Evolutionary conservation across 2,113 vertebrate genomes (phyloP), one percentile per base, ranked within the genome.

Genomic region (Scomber japonicus): DNA sequence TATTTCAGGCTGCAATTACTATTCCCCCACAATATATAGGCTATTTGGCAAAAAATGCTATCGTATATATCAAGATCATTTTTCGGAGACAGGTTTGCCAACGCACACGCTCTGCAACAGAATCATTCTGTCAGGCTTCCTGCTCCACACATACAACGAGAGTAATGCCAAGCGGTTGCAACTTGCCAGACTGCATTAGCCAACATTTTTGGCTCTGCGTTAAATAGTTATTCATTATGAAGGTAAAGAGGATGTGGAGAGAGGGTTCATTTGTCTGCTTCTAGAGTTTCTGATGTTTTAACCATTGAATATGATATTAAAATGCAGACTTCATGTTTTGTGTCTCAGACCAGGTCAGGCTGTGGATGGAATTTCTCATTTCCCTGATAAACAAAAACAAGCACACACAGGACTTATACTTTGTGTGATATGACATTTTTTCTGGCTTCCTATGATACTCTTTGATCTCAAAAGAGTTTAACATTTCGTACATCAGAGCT

Each of bases 401-500:
- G 30, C 11, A 64, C 57, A 67, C 46, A 31, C 24, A 74, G 56
- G 48, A 35, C 16, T 48, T 11, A 51, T 45, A 31, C n/a, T 70
- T 71, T 61, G 17, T 59, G 45, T 27, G 51, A 15, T 21, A 59
- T 48, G 53, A 66, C 60, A 59, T 65, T 82, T 71, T 56, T 77
- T 46, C 48, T 51, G 49, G 16, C 60, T 73, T 69, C 50, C 67
- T 48, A 3, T 10, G 8, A 64, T 77, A 71, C 17, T 30, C 77
- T 89, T 90, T 91, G 75, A 90, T 89, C 87, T 88, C 12, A 65
- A 78, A 84, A 73, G 21, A 80, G 74, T 80, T 84, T 83, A 83
- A 87, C 78, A 79, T 87, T 84, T 78, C 65, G 53, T 86, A 81
- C 73, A 83, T 88, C 81, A 62, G 73, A 81, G 73, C 45, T 54